phyloP scores from a whole-genome alignment of 2,888 invertebrate species.

The Cephus rjabovi region DNA sequence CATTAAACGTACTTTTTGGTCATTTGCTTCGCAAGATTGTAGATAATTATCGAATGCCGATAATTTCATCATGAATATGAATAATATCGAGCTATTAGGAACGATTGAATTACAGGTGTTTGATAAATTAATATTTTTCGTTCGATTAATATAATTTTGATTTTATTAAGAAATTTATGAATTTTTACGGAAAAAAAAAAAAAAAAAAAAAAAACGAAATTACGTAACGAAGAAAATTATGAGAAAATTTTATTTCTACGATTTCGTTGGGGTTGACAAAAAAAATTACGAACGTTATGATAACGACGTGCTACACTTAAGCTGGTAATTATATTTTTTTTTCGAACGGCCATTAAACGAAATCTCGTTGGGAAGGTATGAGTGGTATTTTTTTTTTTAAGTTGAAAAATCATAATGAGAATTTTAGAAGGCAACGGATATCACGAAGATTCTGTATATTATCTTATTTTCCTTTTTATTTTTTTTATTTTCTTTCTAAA shows the following conservation, averaged over 20 bases:
- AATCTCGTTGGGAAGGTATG: background rate
- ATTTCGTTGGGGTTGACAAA: background rate
- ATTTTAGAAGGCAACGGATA: background rate
- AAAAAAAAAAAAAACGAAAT: no score
- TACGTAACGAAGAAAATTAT: no score
- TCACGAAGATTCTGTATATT: background rate
- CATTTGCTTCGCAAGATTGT: no score
- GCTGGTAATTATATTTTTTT: background rate
- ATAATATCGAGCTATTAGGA: background rate
- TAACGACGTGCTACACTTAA: background rate
- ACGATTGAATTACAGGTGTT: background rate
- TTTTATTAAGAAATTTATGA: no score
- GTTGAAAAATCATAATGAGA: background rate
- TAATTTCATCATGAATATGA: background rate
- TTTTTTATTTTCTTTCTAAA: background rate
- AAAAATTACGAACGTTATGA: background rate
- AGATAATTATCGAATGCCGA: background rate
- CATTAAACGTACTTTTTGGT: no score
- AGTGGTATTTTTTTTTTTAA: background rate
- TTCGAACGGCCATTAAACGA: background rate
- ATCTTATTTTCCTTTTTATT: background rate
- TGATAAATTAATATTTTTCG: background rate
- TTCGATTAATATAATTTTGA: background rate
- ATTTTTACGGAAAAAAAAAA: no score
- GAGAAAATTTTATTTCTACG: no score